Evolutionary conservation across 2,113 vertebrate species (phyloP).

Genomic region (Helogale parvula): DNA sequence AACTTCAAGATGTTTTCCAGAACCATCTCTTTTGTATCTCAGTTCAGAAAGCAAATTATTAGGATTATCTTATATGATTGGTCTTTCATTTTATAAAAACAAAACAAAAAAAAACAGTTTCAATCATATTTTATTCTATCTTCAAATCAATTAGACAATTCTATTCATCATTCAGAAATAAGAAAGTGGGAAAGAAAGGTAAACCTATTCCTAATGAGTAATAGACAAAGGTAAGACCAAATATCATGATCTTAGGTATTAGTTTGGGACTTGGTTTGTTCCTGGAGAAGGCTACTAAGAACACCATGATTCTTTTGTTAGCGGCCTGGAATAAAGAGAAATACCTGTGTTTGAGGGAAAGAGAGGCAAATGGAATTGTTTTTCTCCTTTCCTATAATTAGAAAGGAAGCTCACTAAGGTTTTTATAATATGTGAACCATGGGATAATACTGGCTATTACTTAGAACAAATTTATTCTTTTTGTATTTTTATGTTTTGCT

Average conservation of each 20-base stretch:
- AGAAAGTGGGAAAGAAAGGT: neutral
- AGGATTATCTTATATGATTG: neutral
- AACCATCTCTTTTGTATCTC: neutral
- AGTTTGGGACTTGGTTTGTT: neutral
- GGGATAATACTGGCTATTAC: neutral
- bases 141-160: neutral
- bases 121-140: neutral
- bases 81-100: neutral
- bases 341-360: neutral
- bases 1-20: neutral
- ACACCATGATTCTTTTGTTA: fast-evolving
- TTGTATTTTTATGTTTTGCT: neutral
- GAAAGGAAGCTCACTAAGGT: neutral
- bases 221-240: neutral
- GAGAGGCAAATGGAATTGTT: neutral
- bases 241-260: neutral
- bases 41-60: neutral
- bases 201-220: neutral
- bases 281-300: neutral
- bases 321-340: neutral
- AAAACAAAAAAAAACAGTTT: too few relatives aligned
- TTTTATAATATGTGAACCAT: neutral
- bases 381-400: neutral
- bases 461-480: neutral
- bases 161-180: neutral